Evolutionary conservation across 1,140 invertebrate genomes (phyloP).

Genomic region (Colletes latitarsis): DNA sequence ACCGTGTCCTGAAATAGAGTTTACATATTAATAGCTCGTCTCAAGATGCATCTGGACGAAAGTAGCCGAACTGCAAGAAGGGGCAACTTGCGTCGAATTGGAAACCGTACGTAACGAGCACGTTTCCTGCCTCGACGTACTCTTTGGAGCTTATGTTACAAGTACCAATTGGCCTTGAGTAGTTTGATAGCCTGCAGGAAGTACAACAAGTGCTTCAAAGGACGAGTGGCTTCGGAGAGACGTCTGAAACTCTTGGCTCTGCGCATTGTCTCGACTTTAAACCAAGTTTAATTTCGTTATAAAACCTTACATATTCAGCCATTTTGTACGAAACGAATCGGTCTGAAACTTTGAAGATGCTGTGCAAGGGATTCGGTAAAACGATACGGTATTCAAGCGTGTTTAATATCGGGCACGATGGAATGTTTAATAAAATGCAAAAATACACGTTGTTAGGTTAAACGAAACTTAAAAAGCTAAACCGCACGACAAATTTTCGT

Average conservation of each 20-base stretch:
- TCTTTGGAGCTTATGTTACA: constrained; percentile 1
- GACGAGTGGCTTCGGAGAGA: neutral
- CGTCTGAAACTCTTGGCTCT: neutral
- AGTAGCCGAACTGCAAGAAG: constrained; percentile 20
- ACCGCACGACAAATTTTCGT: too few species aligned
- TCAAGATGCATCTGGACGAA: constrained; percentile 57
- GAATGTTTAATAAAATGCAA: too few species aligned
- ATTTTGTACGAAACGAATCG: neutral
- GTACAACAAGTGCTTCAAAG: neutral
- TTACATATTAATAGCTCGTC: constrained; percentile 62
- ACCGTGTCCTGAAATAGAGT: constrained; percentile 54
- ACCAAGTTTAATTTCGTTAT: neutral
- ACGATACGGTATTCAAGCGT: too few species aligned
- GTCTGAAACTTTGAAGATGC: too few species aligned
- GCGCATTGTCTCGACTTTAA: neutral
- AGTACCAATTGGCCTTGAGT: constrained; percentile 9
- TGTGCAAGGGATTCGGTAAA: too few species aligned
- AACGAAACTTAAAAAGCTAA: too few species aligned
- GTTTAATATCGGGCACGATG: too few species aligned
- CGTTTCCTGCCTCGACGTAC: neutral
- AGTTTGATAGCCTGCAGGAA: constrained; percentile 17
- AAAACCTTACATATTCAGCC: neutral
- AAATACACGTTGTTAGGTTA: too few species aligned
- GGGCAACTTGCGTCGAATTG: neutral
- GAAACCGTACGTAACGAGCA: neutral